phyloP scores from a whole-genome alignment of 2,113 vertebrate genomes.

The Euleptes europaea region DNA sequence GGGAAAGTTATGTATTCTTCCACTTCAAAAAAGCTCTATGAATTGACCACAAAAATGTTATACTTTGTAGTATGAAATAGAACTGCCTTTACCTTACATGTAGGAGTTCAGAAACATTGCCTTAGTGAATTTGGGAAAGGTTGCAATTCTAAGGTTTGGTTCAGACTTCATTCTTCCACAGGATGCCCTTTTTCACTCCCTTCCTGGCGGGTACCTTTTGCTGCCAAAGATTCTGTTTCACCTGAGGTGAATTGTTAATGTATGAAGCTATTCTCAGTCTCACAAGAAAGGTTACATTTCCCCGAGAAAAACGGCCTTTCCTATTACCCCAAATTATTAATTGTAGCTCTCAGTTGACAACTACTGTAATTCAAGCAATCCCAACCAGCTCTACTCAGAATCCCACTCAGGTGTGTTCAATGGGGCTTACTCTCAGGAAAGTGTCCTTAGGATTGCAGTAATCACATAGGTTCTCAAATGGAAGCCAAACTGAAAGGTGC shows the following conservation, averaged over 20 bases:
- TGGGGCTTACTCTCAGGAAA: too few species aligned
- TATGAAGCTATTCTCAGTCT: neutral
- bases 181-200: neutral
- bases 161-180: neutral
- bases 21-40: neutral
- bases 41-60: neutral
- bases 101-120: neutral
- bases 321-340: neutral
- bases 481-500: neutral
- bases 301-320: too few species aligned
- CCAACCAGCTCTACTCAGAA: too few species aligned
- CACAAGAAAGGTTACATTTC: neutral
- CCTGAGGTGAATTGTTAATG: neutral
- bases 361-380: neutral
- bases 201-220: neutral
- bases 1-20: neutral
- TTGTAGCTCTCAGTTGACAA: neutral
- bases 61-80: neutral
- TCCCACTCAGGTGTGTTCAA: too few species aligned
- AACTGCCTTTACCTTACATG: neutral
- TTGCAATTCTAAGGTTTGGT: neutral
- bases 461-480: neutral
- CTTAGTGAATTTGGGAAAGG: neutral
- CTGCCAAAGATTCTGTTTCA: neutral
- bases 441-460: too few species aligned